Conservation (phyloP, 2,888 invertebrate species). For the Pollenia labialis region DNA sequence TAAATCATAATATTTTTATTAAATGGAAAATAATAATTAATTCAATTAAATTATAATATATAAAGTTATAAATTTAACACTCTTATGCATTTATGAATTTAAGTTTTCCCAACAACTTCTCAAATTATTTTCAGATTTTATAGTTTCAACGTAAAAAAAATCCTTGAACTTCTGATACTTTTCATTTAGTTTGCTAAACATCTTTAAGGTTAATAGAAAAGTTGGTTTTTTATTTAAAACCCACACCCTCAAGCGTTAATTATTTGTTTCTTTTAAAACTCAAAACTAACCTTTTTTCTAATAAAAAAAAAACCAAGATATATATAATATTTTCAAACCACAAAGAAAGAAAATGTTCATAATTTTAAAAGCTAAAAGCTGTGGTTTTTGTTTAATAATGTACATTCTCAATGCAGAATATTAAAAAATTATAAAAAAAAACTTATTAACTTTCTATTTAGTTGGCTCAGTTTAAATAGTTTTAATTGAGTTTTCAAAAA, state of each 20-base stretch:
- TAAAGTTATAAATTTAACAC: neutral
- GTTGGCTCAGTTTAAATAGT: slow-evolving; percentile 61
- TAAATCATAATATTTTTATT: too few relatives aligned
- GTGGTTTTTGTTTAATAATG: slow-evolving; percentile 54
- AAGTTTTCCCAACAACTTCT: neutral
- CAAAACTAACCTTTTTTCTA: slow-evolving; percentile 4
- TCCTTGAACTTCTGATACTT: slow-evolving; percentile 52
- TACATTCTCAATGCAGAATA: neutral
- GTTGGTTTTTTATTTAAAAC: slow-evolving; percentile 11
- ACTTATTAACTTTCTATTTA: slow-evolving; percentile 48
- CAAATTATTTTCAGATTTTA: neutral
- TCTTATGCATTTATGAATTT: neutral
- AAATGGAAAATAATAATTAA: too few relatives aligned
- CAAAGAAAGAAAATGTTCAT: slow-evolving; percentile 49
- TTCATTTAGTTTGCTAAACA: neutral
- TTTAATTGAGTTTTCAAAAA: slow-evolving; percentile 62
- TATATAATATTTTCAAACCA: neutral
- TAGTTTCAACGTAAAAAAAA: slow-evolving; percentile 16
- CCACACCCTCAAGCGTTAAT: slow-evolving; percentile 46
- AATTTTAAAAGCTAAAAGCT: slow-evolving; percentile 62
- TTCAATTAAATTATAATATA: neutral
- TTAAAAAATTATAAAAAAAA: neutral
- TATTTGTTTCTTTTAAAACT: slow-evolving; percentile 52
- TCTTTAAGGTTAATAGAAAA: slow-evolving; percentile 43
- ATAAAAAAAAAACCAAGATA: slow-evolving; percentile 6